These are phyloP conservation scores for Neodon shergylaensis DNA, from an alignment of 2,113 vertebrate genomes.

Conservation along the genomic window DNA sequence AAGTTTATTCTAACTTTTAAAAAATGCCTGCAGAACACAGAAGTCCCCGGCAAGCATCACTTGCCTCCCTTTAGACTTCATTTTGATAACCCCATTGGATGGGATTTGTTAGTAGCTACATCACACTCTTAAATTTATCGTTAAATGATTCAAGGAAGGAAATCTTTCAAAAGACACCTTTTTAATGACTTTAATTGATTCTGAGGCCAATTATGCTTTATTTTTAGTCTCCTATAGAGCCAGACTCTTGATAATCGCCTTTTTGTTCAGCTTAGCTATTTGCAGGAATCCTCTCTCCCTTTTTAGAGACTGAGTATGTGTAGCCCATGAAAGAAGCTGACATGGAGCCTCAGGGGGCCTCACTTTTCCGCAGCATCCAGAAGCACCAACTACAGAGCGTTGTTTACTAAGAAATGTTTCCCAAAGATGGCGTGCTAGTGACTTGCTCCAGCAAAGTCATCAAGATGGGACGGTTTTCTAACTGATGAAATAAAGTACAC, in stretches of 20 bases:
- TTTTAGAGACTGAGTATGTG: neutral
- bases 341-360: neutral
- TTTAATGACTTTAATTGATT: constrained; percentile 75
- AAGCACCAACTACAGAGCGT: neutral
- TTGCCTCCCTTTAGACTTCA: constrained; percentile 43
- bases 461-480: constrained; percentile 3
- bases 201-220: constrained; percentile 60
- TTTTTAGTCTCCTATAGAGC: constrained; percentile 58
- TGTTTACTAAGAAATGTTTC: constrained; percentile 21
- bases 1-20: constrained; percentile 5
- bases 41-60: neutral
- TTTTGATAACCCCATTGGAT: constrained; percentile 38
- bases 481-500: neutral
- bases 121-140: constrained; percentile 66
- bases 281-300: constrained; percentile 15
- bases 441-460: neutral
- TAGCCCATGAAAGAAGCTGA: neutral
- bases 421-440: neutral
- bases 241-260: constrained; percentile 55
- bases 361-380: neutral
- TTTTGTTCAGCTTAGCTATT: constrained; percentile 61
- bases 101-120: constrained; percentile 51
- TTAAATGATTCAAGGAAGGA: constrained; percentile 67
- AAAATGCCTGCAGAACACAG: constrained; percentile 23
- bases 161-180: constrained; percentile 69